These are phyloP conservation scores for Drosophila grimshawi DNA, from an alignment of 1,140 invertebrate genomes.

Conservation along the genomic window DNA sequence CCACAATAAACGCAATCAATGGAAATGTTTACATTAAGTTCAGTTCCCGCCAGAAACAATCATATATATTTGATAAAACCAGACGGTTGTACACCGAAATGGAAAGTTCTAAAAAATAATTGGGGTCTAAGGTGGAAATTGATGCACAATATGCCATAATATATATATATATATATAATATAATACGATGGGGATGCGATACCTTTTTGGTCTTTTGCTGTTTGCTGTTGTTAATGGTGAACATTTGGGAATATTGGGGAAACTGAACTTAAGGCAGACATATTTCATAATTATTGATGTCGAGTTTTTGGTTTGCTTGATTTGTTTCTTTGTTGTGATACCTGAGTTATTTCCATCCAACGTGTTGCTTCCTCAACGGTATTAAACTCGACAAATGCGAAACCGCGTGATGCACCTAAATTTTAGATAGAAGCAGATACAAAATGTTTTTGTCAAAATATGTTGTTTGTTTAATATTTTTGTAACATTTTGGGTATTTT, in stretches of 20 bases:
- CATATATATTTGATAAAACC: conserved; percentile 1
- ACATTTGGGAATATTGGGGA: neutral
- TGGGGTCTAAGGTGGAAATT: neutral
- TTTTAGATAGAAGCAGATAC: conserved; percentile 86
- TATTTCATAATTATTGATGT: conserved; percentile 35
- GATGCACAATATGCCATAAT: conserved; percentile 9
- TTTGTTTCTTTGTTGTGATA: conserved; percentile 85
- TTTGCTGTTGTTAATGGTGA: neutral
- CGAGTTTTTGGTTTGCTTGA: conserved; percentile 28
- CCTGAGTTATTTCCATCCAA: conserved; percentile 98
- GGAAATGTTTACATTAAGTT: conserved; percentile 47
- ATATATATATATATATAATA: neutral
- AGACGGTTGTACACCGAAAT: conserved; percentile 1
- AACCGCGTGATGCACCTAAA: conserved; percentile 94
- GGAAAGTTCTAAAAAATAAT: conserved; percentile 10
- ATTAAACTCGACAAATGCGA: conserved; percentile 98
- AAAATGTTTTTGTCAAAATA: conserved; percentile 84
- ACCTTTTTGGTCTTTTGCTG: neutral
- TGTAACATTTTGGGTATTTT: conserved; percentile 67
- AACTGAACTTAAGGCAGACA: conserved; percentile 46
- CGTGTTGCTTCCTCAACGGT: conserved; percentile 93
- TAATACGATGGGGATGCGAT: neutral
- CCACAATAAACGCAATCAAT: conserved; percentile 31
- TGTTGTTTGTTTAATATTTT: conserved; percentile 68
- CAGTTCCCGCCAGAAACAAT: conserved; percentile 28